Percentiles rank a stretch among this genome's conserved stretches.
These are phyloP conservation scores for Lagria hirta DNA, from an alignment of 2,888 invertebrate species.

Conservation along the genomic window DNA sequence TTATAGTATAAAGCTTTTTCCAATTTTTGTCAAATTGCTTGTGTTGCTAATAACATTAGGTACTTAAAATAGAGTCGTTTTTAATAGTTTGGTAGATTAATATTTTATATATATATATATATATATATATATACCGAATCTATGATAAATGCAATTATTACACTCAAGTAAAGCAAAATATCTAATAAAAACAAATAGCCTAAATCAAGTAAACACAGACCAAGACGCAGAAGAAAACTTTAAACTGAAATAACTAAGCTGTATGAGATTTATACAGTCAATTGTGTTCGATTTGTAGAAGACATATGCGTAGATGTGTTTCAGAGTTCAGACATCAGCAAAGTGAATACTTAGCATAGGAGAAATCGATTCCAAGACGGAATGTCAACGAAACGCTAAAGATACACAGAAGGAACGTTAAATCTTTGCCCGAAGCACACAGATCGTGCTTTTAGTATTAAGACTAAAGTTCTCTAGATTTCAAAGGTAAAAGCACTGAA, in stretches of 20 bases:
- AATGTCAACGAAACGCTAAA: constrained; percentile 18
- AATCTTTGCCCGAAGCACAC: background rate
- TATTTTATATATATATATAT: too few species aligned
- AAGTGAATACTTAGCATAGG: constrained; percentile 16
- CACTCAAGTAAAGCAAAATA: too few species aligned
- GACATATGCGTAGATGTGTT: constrained; percentile 35
- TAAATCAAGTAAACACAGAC: constrained; percentile 37
- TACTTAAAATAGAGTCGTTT: too few species aligned
- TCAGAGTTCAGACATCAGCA: constrained; percentile 3
- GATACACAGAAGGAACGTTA: constrained; percentile 10
- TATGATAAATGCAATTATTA: too few species aligned
- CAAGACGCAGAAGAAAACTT: constrained; percentile 37
- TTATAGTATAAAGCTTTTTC: too few species aligned
- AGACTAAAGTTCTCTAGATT: too few species aligned
- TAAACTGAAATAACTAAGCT: constrained; percentile 43
- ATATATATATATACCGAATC: too few species aligned
- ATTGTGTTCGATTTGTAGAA: constrained; percentile 43
- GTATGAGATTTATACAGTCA: constrained; percentile 45
- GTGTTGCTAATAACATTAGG: too few species aligned
- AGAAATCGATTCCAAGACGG: constrained; percentile 20
- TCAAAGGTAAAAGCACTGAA: too few species aligned
- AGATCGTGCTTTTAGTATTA: background rate
- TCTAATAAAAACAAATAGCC: constrained; percentile 35
- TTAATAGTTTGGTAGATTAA: too few species aligned
- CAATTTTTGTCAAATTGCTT: too few species aligned